Evolutionary conservation across 2,113 vertebrate species (phyloP).

Genomic region (Platichthys stellatus): DNA sequence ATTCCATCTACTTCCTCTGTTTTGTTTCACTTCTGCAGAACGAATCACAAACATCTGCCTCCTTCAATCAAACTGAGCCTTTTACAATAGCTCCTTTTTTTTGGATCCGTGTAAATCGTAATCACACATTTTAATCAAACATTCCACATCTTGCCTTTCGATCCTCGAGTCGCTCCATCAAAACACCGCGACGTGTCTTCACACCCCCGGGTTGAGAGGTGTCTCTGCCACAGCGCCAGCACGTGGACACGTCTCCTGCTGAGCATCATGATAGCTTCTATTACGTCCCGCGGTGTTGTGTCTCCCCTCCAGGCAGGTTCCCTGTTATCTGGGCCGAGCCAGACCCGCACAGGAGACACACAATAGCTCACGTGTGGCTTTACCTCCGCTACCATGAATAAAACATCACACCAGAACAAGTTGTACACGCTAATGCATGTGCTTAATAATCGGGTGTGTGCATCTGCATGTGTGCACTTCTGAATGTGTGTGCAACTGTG

Average conservation of each 20-base stretch:
- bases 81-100: neutral
- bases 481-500: neutral
- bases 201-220: constrained; percentile 45
- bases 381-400: constrained; percentile 68
- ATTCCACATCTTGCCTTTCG: neutral
- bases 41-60: neutral
- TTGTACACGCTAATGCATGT: constrained; percentile 43
- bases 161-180: constrained; percentile 10
- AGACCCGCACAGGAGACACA: constrained; percentile 70
- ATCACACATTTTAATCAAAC: neutral
- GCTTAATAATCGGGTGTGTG: constrained; percentile 18
- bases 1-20: neutral
- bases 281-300: constrained; percentile 75
- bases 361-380: constrained; percentile 71
- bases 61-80: neutral
- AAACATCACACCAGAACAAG: constrained; percentile 68
- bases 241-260: constrained; percentile 72
- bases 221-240: constrained; percentile 53
- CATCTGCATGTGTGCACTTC: neutral
- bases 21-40: neutral
- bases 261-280: constrained; percentile 75
- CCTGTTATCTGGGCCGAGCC: constrained; percentile 78
- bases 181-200: constrained; percentile 2
- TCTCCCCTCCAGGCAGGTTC: constrained; percentile 74
- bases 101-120: neutral